Evolutionary conservation across 1,140 invertebrate genomes (phyloP).

Genomic region (Drosophila arawakana): DNA sequence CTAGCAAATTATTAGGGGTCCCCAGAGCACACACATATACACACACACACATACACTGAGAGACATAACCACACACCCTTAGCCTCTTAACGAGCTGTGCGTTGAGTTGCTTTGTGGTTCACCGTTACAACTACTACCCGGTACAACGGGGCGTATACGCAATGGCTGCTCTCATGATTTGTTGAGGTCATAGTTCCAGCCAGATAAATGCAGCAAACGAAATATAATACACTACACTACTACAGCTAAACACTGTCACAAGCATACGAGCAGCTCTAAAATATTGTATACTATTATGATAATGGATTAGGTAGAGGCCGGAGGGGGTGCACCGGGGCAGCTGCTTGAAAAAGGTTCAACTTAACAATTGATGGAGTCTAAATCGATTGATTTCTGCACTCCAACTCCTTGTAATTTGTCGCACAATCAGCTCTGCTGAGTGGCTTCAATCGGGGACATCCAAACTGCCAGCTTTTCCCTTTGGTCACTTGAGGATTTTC

Average conservation of each 20-base stretch:
- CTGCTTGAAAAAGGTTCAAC: background rate
- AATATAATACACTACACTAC: constrained; percentile 1
- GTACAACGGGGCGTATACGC: constrained; percentile 35
- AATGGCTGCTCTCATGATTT: constrained; percentile 33
- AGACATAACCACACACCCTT: constrained; percentile 4
- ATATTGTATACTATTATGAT: constrained; percentile 5
- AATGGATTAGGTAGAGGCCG: background rate
- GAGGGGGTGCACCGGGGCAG: background rate
- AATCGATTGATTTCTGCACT: constrained; percentile 11
- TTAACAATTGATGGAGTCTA: background rate
- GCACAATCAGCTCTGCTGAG: constrained; percentile 45
- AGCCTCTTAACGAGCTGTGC: constrained; percentile 39
- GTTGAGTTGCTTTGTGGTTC: constrained; percentile 37
- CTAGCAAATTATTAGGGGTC: constrained; percentile 70
- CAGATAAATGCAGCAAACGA: background rate
- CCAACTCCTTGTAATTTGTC: constrained; percentile 45
- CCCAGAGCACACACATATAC: constrained; percentile 31
- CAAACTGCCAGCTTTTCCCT: constrained; percentile 1
- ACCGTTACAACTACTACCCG: background rate
- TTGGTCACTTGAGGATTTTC: constrained; percentile 5
- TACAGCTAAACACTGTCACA: constrained; percentile 19
- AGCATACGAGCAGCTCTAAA: constrained; percentile 15
- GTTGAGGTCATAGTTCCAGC: background rate
- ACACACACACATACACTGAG: background rate
- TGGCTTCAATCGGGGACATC: constrained; percentile 25